Evolutionary conservation across 2,113 vertebrate species (phyloP), one percentile per base, ranked within the genome.

Genomic region (Motacilla tschutschensis): DNA sequence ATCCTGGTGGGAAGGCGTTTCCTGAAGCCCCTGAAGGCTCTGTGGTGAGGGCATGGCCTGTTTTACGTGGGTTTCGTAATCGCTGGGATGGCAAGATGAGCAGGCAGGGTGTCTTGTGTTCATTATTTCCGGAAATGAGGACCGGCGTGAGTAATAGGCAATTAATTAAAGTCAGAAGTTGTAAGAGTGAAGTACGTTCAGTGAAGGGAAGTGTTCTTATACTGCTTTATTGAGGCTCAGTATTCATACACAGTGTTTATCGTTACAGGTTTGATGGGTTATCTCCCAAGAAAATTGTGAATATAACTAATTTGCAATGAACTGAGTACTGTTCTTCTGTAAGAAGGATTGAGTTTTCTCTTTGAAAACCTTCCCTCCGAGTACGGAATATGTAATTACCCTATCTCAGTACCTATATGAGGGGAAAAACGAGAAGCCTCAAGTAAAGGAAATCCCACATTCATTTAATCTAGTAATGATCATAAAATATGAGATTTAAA

Each of bases 11-110:
- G 25, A 8, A 25, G 17, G 28, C 2, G 9, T 8, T 36, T 41
- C 16, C 22, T n/a, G 41, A 1, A 29, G 47, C 12, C 24, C 13
- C 43, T 16, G 12, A 18, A 40, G 85, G 66, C 38, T 13, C 9
- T 10, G 19, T 5, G 10, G 21, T 8, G 55, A 16, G 41, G 33
- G 21, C 40, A 29, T 3, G 62, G 51, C 33, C 51, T 43, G 19
- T 4, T 33, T 2, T 2, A 3, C 14, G 10, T 5, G 8, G 14
- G 13, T 13, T 25, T 26, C 5, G 11, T n/a, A 5, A 4, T 51
- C 12, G 4, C 8, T 38, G 55, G 38, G 20, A 0, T n/a, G 11
- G 36, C 25, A 26, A 22, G 10, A 62, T 29, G 48, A 74, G 62
- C 41, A 29, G 48, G 60, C 29, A 11, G 25, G 19, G 14, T 71